These are phyloP conservation scores for Fregetta grallaria DNA, from an alignment of 2,113 vertebrate genomes.

Conservation along the genomic window DNA sequence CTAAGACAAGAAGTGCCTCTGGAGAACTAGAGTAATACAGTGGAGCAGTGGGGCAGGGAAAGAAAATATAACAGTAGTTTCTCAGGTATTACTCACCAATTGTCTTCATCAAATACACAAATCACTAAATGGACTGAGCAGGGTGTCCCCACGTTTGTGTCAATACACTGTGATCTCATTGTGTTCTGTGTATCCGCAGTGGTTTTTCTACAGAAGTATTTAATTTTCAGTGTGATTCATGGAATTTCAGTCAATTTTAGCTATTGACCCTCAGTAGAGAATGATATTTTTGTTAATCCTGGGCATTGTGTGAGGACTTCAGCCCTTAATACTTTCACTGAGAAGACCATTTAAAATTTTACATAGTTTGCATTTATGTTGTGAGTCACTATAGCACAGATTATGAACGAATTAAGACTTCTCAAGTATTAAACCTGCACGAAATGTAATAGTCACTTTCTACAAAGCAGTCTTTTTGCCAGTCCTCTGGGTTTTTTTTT, in stretches of 20 bases:
- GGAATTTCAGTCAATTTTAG: not conserved
- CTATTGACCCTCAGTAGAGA: not conserved
- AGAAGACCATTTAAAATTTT: not conserved
- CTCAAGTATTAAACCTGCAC: not conserved
- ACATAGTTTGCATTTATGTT: not conserved
- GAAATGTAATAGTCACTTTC: not conserved
- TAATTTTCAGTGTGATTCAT: not conserved
- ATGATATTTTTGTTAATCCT: conserved; percentile 11
- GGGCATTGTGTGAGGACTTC: not conserved
- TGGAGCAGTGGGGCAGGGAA: not conserved
- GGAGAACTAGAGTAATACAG: not conserved
- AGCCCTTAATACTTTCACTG: not conserved
- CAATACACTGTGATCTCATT: not conserved
- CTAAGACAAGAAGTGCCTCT: not conserved
- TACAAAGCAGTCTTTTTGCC: not conserved
- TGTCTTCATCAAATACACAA: not conserved
- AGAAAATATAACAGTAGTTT: not conserved
- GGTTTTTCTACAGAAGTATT: not conserved
- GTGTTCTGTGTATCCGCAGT: not conserved
- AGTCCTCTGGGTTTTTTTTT: not conserved
- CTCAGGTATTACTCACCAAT: not conserved
- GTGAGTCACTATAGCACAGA: not conserved
- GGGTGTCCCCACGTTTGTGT: not conserved
- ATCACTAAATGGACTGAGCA: not conserved
- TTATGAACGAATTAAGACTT: not conserved